A percentile compares a stretch with the other conserved stretches of the same genome.
Conservation (phyloP, 2,888 invertebrate genomes). For the Agrochola macilenta region DNA sequence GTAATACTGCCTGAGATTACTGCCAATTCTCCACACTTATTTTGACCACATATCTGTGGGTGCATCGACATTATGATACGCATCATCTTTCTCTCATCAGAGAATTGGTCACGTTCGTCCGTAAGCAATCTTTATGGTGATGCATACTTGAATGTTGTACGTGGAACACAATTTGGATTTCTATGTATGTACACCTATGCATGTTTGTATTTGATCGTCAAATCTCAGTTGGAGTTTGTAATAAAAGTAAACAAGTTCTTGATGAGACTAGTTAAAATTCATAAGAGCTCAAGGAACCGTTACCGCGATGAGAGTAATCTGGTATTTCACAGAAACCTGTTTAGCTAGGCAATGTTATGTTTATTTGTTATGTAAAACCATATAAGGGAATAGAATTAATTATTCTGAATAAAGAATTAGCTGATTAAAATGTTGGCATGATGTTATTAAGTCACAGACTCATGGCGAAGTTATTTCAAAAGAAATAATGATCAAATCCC, state of each 20-base stretch:
- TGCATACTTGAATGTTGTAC: constrained; percentile 53
- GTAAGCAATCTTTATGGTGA: constrained; percentile 71
- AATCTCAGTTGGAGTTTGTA: constrained; percentile 45
- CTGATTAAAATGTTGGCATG: constrained; percentile 4
- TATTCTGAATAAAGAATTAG: constrained; percentile 22
- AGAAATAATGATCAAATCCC: not conserved
- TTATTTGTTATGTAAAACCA: constrained; percentile 60
- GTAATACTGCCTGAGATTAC: constrained; percentile 75
- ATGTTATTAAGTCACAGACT: not conserved
- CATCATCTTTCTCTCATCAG: constrained; percentile 69
- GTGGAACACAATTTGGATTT: constrained; percentile 36
- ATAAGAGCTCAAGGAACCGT: constrained; percentile 69
- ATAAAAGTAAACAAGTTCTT: constrained; percentile 66
- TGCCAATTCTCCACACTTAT: constrained; percentile 71
- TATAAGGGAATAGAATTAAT: constrained; percentile 49
- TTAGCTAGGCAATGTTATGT: constrained; percentile 46
- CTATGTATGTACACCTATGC: constrained; percentile 16
- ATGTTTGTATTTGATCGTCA: constrained; percentile 35
- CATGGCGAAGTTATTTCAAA: constrained; percentile 3
- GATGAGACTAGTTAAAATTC: constrained; percentile 73
- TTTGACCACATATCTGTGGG: constrained; percentile 67
- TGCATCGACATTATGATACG: constrained; percentile 69
- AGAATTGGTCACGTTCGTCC: constrained; percentile 75
- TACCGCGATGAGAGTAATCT: constrained; percentile 64
- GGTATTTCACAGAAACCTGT: constrained; percentile 73